phyloP scores from a whole-genome alignment of 2,888 invertebrate genomes.

The Adelognathus sp. region DNA sequence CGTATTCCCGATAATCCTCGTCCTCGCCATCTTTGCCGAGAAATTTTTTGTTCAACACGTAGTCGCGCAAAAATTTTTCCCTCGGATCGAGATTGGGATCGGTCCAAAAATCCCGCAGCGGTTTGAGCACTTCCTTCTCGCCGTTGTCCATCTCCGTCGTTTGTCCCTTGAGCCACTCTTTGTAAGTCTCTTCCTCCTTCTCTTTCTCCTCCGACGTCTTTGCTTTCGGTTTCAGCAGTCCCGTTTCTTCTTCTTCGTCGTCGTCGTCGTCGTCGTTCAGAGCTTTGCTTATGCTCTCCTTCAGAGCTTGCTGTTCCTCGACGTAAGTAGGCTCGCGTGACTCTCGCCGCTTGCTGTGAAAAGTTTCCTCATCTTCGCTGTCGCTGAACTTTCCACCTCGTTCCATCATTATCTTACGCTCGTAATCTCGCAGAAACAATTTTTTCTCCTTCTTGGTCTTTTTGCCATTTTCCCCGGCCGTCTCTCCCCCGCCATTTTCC shows the following conservation, averaged over 20 bases:
- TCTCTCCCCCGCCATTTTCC: conserved; percentile 23
- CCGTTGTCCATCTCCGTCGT: conserved; percentile 84
- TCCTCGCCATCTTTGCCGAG: conserved; percentile 67
- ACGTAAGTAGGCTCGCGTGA: conserved; percentile 83
- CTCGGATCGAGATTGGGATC: conserved; percentile 90
- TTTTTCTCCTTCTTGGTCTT: conserved; percentile 83
- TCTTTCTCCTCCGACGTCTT: conserved; percentile 81
- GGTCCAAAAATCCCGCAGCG: conserved; percentile 92
- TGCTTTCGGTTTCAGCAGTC: conserved; percentile 69
- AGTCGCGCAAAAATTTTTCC: conserved; percentile 96
- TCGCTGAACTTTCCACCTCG: conserved; percentile 83
- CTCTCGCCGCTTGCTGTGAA: conserved; percentile 63
- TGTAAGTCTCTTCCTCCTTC: conserved; percentile 83
- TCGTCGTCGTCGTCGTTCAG: conserved; percentile 82
- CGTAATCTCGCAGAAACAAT: conserved; percentile 90
- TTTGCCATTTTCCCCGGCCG: conserved; percentile 54
- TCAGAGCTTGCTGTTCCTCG: conserved; percentile 87
- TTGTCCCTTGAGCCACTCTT: conserved; percentile 92
- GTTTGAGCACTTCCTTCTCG: conserved; percentile 85
- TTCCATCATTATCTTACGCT: conserved; percentile 88
- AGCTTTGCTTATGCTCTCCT: conserved; percentile 85
- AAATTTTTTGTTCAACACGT: conserved; percentile 92
- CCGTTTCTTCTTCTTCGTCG: conserved; percentile 80
- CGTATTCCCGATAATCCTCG: conserved; percentile 64
- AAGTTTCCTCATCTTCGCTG: conserved; percentile 74